Conservation (phyloP, 2,113 vertebrate species). For the Corythoichthys haematopterus region DNA sequence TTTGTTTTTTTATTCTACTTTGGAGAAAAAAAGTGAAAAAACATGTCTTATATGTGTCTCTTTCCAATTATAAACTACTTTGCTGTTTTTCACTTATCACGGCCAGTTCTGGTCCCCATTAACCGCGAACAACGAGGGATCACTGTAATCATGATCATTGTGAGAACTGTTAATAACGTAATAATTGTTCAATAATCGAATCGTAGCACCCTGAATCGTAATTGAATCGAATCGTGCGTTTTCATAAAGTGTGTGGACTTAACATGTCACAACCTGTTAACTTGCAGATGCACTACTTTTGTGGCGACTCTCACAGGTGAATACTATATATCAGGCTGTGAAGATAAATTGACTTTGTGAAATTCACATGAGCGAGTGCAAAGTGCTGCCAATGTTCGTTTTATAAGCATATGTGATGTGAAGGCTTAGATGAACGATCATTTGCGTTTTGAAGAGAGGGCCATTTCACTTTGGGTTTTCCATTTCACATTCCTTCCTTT, state of each 20-base stretch:
- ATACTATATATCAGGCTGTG: conserved; percentile 56
- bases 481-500: conserved; percentile 15
- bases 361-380: conserved; percentile 36
- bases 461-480: conserved; percentile 9
- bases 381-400: conserved; percentile 13
- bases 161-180: no score
- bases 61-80: no score
- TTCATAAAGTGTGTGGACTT: conserved; percentile 36
- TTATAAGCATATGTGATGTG: conserved; percentile 20
- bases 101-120: no score
- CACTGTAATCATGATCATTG: no score
- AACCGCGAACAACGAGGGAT: no score
- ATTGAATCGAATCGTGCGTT: no score
- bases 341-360: conserved; percentile 42
- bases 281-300: conserved; percentile 64
- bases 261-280: conserved; percentile 53
- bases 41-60: no score
- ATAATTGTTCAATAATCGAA: no score
- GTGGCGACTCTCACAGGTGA: conserved; percentile 54
- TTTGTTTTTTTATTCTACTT: no score
- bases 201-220: no score
- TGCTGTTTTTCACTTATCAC: no score
- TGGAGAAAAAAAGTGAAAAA: no score
- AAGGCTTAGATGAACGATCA: conserved; percentile 14
- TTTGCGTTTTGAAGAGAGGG: conserved; percentile 25